phyloP scores from a whole-genome alignment of 2,888 invertebrate species.

The Tenthredo amoena region DNA sequence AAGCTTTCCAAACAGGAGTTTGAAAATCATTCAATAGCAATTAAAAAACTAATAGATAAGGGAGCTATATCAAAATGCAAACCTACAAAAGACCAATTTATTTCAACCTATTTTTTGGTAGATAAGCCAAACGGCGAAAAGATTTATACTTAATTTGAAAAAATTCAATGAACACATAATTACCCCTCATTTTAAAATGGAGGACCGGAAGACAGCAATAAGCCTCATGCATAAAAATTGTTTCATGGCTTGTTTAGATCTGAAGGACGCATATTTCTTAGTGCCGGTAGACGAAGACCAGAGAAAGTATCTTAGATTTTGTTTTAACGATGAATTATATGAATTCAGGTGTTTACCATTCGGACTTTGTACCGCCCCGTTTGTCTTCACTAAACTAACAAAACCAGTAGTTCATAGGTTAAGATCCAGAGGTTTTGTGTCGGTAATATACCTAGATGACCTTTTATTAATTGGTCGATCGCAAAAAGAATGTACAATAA shows the following conservation, averaged over 20 bases:
- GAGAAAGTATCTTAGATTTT: constrained; percentile 60
- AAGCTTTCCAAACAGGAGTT: neutral
- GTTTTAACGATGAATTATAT: constrained; percentile 55
- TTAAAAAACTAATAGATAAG: neutral
- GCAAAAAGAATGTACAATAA: neutral
- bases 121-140: constrained; percentile 53
- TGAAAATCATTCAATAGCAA: neutral
- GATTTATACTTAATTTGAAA: constrained; percentile 62
- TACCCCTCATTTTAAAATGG: constrained; percentile 62
- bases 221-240: constrained; percentile 55
- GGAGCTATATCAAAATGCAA: constrained; percentile 16
- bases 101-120: constrained; percentile 48
- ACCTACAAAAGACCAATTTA: constrained; percentile 52
- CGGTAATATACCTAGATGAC: constrained; percentile 61
- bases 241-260: neutral
- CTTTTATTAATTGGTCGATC: constrained; percentile 14
- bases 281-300: constrained; percentile 54
- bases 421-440: constrained; percentile 49
- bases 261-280: constrained; percentile 24
- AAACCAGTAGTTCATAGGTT: constrained; percentile 56
- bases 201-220: constrained; percentile 58
- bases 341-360: constrained; percentile 61
- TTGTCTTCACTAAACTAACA: constrained; percentile 60
- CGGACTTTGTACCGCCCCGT: constrained; percentile 61
- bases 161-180: constrained; percentile 58